Base-by-base conservation (phyloP, 2,797 vertebrate genomes). In the Crenichthys baileyi region DNA sequence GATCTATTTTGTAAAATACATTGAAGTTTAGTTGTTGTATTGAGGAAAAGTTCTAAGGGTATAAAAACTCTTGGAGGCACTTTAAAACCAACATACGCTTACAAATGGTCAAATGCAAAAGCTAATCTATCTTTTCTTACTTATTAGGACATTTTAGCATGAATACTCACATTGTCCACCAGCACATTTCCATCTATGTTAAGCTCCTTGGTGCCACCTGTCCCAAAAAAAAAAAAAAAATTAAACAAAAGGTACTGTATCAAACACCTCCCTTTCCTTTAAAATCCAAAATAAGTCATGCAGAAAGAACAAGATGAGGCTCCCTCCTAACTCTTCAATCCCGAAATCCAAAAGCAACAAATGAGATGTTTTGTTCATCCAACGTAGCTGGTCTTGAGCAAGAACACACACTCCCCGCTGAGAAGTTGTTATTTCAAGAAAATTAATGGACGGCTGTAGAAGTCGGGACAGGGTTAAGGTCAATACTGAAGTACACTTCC, bases 111-210 rank as follows among this genome's bases (percentile, higher is more conserved):
- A 15, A 51, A 61, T 5, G 31, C n/a, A n/a, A 87, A 13, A 72
- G 29, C 46, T 9, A 61, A 26, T 72, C 55, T 56, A 4, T 41
- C 60, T 39, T 44, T n/a, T 36, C 44, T 12, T 22, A 4, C 3
- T 65, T 36, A 15, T 5, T 13, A 24, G 7, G 16, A 26, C 46
- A 72, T 16, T 11, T 18, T 12, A 61, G 4, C 8, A 5, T 26
- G 24, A 41, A 3, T 78, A 94, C 95, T 95, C 88, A 96, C 95
- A 26, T 82, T 93, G 76, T 95, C 92, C 83, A 79, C 56, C 56
- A 89, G 81, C 16, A n/a, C 58, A 0, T 65, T 77, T 78, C 88
- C 89, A 4, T 92, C 91, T 18, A 55, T 58, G 51, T 36, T 74
- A 18, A 74, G 83, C 55, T 82, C 78, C 80, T 80, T 77, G 76